Evolutionary conservation across 2,113 vertebrate species (phyloP).

Genomic region (Laticauda laticaudata): DNA sequence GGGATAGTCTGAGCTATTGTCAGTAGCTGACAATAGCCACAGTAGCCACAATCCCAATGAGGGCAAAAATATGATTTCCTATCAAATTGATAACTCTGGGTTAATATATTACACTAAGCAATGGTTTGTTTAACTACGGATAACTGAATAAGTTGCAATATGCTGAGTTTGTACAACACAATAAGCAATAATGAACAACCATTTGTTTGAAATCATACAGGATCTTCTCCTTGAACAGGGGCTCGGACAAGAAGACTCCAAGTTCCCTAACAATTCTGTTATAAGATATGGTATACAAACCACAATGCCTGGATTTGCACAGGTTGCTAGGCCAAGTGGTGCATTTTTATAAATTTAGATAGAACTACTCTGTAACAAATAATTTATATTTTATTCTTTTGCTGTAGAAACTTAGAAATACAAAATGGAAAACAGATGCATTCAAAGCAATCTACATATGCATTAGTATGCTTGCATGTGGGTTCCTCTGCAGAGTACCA

Average conservation of each 20-base stretch:
- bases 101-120: not conserved
- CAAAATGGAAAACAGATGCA: not conserved
- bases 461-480: not conserved
- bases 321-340: not conserved
- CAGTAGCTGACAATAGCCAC: not conserved
- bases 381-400: not conserved
- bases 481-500: not conserved
- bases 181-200: not conserved
- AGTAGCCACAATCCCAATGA: not conserved
- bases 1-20: not conserved
- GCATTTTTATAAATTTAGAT: not conserved
- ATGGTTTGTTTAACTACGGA: not conserved
- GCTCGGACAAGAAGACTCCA: not conserved
- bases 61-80: not conserved
- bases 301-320: not conserved
- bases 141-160: not conserved
- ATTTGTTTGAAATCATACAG: not conserved
- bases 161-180: not conserved
- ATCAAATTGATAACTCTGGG: not conserved
- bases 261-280: not conserved
- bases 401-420: not conserved
- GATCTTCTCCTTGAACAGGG: not conserved
- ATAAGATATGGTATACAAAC: not conserved
- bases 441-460: not conserved
- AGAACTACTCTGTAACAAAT: not conserved